Percentiles rank a stretch among this genome's conserved stretches.
Conservation (phyloP, 2,888 invertebrate species). For the Glaucopsyche alexis region DNA sequence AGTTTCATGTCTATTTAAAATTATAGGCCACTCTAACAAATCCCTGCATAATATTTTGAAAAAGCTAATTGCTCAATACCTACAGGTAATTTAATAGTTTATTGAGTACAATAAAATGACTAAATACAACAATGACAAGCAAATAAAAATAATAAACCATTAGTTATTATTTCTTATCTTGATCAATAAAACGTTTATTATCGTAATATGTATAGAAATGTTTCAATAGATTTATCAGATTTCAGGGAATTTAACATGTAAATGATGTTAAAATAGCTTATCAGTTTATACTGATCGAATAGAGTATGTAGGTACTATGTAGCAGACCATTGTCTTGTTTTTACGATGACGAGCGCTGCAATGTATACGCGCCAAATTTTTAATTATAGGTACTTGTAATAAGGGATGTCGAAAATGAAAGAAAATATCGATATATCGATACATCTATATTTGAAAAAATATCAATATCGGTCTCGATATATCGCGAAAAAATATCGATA, state of each 20-base stretch:
- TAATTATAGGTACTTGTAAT: too few species aligned
- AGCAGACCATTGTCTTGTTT: not conserved
- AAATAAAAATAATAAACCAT: not conserved
- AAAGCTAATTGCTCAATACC: too few species aligned
- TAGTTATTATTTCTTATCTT: not conserved
- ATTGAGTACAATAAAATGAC: not conserved
- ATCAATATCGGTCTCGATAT: too few species aligned
- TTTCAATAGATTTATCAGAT: conserved; percentile 18
- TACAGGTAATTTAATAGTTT: too few species aligned
- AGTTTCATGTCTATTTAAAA: too few species aligned
- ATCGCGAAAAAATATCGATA: too few species aligned
- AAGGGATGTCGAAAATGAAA: too few species aligned
- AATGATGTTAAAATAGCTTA: conserved; percentile 25
- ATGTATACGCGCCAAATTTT: too few species aligned
- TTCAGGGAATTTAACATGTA: conserved; percentile 22
- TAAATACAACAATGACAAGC: not conserved
- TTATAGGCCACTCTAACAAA: not conserved
- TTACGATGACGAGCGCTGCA: too few species aligned
- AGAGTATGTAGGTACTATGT: not conserved
- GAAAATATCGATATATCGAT: too few species aligned
- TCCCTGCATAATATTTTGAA: not conserved
- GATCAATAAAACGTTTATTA: conserved; percentile 5
- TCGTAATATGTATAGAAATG: conserved; percentile 16
- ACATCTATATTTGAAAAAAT: too few species aligned
- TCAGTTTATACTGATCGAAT: not conserved